phyloP scores from a whole-genome alignment of 1,140 invertebrate genomes.

The Chlorops oryzae region DNA sequence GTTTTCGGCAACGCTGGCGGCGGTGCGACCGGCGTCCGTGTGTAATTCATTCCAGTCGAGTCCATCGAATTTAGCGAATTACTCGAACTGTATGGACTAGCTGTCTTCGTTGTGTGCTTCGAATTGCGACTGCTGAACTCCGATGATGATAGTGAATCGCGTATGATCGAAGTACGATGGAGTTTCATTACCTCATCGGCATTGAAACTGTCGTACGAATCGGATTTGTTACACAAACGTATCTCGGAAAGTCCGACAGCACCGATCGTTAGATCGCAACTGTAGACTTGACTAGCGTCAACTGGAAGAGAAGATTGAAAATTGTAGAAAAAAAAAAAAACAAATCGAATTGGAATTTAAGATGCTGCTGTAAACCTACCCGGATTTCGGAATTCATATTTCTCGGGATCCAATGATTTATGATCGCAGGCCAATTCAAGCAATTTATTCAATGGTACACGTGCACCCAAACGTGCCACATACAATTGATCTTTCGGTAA shows the following conservation, averaged over 20 bases:
- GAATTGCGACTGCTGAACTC: conserved; percentile 45
- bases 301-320: conserved; percentile 19
- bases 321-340: no score
- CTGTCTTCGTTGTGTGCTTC: conserved; percentile 43
- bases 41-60: conserved; percentile 44
- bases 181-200: conserved; percentile 41
- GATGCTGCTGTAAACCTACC: conserved; percentile 50
- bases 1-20: conserved; percentile 5
- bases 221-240: conserved; percentile 42
- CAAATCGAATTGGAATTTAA: conserved; percentile 1
- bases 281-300: conserved; percentile 46
- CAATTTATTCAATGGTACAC: conserved; percentile 59
- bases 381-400: conserved; percentile 76
- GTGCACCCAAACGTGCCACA: conserved; percentile 51
- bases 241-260: conserved; percentile 45
- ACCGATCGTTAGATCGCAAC: conserved; percentile 44
- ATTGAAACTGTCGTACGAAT: conserved; percentile 42
- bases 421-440: conserved; percentile 73
- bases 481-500: conserved; percentile 77
- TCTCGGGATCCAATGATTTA: conserved; percentile 66
- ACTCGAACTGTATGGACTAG: conserved; percentile 45
- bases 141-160: conserved; percentile 44
- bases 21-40: conserved; percentile 30
- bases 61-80: conserved; percentile 46
- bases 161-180: conserved; percentile 31